phyloP scores from a whole-genome alignment of 2,888 invertebrate species.

The Cinara cedri region DNA sequence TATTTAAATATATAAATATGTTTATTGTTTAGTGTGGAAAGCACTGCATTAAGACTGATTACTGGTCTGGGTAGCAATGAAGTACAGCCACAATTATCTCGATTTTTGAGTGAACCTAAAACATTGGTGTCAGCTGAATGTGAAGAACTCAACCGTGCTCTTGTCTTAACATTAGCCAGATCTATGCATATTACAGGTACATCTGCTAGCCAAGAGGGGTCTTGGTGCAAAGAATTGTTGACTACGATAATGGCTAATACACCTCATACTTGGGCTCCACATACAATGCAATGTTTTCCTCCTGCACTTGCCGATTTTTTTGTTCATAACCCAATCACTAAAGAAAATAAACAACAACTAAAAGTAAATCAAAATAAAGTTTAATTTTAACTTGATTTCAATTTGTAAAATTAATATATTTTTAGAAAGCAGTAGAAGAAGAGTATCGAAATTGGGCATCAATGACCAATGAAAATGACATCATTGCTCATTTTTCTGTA shows the following conservation, averaged over 20 bases:
- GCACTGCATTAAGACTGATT: constrained; percentile 83
- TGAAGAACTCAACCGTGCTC: constrained; percentile 89
- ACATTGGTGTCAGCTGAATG: constrained; percentile 91
- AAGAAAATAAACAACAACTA: constrained; percentile 88
- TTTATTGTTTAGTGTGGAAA: constrained; percentile 75
- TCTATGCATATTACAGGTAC: constrained; percentile 83
- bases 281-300: constrained; percentile 91
- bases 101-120: constrained; percentile 90
- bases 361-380: constrained; percentile 66
- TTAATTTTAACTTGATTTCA: background rate
- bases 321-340: constrained; percentile 78
- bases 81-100: constrained; percentile 89
- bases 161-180: constrained; percentile 90
- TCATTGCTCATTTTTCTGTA: constrained; percentile 92
- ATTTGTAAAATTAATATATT: constrained; percentile 9
- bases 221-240: constrained; percentile 89
- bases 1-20: constrained; percentile 31
- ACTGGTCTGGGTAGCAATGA: constrained; percentile 92
- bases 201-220: constrained; percentile 70
- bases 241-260: constrained; percentile 91
- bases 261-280: constrained; percentile 93
- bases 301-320: constrained; percentile 88
- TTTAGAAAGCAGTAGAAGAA: constrained; percentile 84
- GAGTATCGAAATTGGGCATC: constrained; percentile 96
- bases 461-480: constrained; percentile 96